These are phyloP conservation scores for Nyctereutes procyonoides DNA, from an alignment of 2,113 vertebrate species.

Conservation along the genomic window DNA sequence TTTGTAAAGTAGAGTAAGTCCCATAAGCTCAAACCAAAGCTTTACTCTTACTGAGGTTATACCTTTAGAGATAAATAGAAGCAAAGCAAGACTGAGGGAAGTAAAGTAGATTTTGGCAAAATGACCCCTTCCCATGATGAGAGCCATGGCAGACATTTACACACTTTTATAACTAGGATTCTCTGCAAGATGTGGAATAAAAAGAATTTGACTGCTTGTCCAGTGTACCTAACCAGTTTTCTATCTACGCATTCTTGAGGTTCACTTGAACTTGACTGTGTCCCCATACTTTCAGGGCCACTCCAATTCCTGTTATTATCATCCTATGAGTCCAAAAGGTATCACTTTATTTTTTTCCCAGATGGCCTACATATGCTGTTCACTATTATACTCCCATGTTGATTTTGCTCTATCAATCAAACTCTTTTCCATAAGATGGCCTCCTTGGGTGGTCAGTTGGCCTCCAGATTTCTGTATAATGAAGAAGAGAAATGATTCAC, in stretches of 20 bases:
- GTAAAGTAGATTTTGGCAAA: background rate
- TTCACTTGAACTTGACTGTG: background rate
- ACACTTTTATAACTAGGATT: constrained; percentile 3
- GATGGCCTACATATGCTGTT: background rate
- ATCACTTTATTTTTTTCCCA: constrained; percentile 17
- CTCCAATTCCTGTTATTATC: background rate
- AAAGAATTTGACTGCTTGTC: constrained; percentile 19
- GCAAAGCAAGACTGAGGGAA: background rate
- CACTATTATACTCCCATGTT: background rate
- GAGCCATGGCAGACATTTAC: background rate
- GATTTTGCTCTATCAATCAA: background rate
- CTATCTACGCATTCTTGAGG: background rate
- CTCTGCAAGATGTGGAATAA: background rate
- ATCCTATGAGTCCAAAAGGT: background rate
- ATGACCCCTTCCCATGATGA: background rate
- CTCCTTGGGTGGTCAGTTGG: constrained; percentile 34
- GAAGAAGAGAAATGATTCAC: constrained; percentile 32
- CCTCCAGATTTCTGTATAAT: background rate
- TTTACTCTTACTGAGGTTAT: background rate
- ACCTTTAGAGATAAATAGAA: background rate
- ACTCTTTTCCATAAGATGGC: constrained; percentile 36
- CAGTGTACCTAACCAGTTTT: background rate
- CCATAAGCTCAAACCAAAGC: background rate
- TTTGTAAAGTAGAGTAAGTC: background rate
- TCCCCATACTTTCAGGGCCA: background rate